Evolutionary conservation across 2,113 vertebrate species (phyloP), one percentile per base, ranked within the genome.

Genomic region (Mirounga angustirostris): DNA sequence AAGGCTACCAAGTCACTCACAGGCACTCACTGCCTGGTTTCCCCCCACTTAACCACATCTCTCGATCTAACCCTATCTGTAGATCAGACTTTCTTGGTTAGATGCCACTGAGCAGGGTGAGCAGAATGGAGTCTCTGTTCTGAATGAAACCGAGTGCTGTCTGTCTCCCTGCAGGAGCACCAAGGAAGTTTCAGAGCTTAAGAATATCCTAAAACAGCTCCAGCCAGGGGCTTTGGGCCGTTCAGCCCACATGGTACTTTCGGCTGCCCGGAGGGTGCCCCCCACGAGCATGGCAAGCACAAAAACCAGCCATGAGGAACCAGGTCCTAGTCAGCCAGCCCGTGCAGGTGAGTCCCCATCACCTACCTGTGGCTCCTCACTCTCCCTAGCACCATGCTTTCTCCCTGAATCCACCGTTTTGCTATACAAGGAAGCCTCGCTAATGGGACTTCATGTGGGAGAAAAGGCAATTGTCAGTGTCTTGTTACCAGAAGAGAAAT

Each of bases 171-270:
- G 2, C 50, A 99, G 98, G 96, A 98, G 36, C 85, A 88, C 73
- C 0, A 86, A 85, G 73, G 96, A 98, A 24, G 97, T 98, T 40
- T 95, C 97, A 67, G 82, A 96, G 78, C 97, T 98, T 85, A 98
- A 61, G 90, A 98, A 40, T 24, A 21, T 13, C 79, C 95, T 98
- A 65, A 85, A 76, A 63, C 97, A 96, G 76, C 81, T 98, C 65
- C 97, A 98, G 11, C 97, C 98, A 0, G 85, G 73, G 1, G 0
- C 73, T 73, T 96, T 99, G 86, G 99, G 98, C 50, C 97, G 98
- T 56, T 98, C 98, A 1, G 99, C 98, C 24, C 94, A 0, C 12
- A 99, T 99, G 99, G 98, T 98, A 52, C 97, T 99, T 30, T 97
- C 97, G 2, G 99, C 98, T 0, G 96, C 93, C 0, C 43, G 4